Conservation (phyloP, 2,797 vertebrate species). For the Bradypodion pumilum region DNA sequence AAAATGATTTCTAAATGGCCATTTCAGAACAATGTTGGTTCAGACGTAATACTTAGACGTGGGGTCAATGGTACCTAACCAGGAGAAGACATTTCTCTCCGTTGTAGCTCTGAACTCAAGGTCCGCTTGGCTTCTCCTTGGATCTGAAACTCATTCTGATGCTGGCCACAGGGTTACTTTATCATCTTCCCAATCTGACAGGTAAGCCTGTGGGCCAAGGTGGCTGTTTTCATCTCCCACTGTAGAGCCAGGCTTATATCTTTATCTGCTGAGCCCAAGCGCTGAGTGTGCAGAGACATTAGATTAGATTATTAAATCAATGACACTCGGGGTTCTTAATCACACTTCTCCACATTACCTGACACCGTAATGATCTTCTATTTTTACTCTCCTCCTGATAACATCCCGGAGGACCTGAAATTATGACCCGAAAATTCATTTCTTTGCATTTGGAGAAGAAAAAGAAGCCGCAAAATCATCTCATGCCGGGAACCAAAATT, state of each 20-base stretch:
- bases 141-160: slow-evolving; percentile 35
- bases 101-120: background rate
- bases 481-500: slow-evolving; percentile 42
- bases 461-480: slow-evolving; percentile 62
- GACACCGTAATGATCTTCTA: slow-evolving; percentile 75
- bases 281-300: slow-evolving; percentile 70
- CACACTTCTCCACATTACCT: slow-evolving; percentile 74
- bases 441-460: slow-evolving; percentile 70
- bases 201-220: slow-evolving; percentile 50
- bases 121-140: background rate
- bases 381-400: slow-evolving; percentile 75
- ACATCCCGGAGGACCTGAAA: slow-evolving; percentile 73
- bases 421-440: slow-evolving; percentile 78
- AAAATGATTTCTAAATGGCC: no score
- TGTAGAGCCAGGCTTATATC: slow-evolving; percentile 62
- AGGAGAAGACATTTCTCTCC: background rate
- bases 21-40: no score
- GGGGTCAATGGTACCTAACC: background rate
- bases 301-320: slow-evolving; percentile 77
- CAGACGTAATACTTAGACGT: no score
- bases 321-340: slow-evolving; percentile 78
- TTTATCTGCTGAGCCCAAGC: slow-evolving; percentile 62
- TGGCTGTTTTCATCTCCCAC: slow-evolving; percentile 64
- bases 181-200: slow-evolving; percentile 54
- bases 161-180: slow-evolving; percentile 44